phyloP scores from a whole-genome alignment of 2,888 invertebrate genomes.

The Polyommatus iphigenia region DNA sequence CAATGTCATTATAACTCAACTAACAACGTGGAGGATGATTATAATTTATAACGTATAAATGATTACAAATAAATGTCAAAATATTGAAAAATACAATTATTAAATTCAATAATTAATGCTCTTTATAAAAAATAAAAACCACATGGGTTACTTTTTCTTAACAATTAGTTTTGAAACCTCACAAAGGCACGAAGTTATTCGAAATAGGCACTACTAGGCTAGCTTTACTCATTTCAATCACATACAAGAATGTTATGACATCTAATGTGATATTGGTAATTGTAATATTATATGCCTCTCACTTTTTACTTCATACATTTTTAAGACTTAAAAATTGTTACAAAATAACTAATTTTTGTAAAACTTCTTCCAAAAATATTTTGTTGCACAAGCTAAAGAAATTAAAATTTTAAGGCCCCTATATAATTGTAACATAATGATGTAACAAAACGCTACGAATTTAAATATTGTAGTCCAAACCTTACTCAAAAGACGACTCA shows the following conservation, averaged over 20 bases:
- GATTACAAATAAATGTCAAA: constrained; percentile 5
- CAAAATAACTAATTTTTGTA: constrained; percentile 8
- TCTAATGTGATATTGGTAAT: neutral
- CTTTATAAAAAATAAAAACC: neutral
- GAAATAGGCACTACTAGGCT: neutral
- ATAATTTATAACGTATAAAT: neutral
- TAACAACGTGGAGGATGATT: neutral
- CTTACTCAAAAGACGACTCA: too few species aligned
- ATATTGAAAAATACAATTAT: neutral
- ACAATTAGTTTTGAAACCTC: neutral
- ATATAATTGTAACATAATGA: neutral
- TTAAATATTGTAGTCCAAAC: neutral
- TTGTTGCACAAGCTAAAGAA: neutral
- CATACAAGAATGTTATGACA: neutral
- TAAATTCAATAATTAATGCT: neutral
- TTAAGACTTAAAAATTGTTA: neutral
- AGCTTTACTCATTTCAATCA: neutral
- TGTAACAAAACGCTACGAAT: constrained; percentile 12
- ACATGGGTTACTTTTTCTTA: constrained; percentile 4
- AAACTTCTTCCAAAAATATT: constrained; percentile 20
- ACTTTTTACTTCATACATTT: neutral
- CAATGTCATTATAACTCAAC: neutral
- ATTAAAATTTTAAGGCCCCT: constrained; percentile 13
- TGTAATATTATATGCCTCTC: neutral
- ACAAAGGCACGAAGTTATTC: neutral